Conservation (phyloP, 2,797 vertebrate species). For the Bradypodion pumilum region DNA sequence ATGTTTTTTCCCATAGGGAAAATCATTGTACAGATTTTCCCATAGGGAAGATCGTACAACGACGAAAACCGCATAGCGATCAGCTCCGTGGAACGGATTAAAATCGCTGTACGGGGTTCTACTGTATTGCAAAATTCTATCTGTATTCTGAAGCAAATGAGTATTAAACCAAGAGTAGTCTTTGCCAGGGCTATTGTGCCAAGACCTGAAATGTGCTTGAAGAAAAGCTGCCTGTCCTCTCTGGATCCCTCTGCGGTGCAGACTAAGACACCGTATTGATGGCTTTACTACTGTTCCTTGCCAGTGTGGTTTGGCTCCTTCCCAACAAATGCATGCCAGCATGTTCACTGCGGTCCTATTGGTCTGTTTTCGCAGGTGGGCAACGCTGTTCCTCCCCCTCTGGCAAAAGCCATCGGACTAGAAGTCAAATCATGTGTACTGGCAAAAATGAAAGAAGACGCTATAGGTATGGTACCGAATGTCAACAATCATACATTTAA, state of each 20-base stretch:
- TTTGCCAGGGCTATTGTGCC: not conserved
- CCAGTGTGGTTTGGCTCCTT: too few species aligned
- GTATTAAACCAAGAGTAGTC: not conserved
- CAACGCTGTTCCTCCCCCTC: constrained; percentile 93
- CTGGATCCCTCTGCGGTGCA: not conserved
- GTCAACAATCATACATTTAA: not conserved
- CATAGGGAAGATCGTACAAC: too few species aligned
- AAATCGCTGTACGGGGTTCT: too few species aligned
- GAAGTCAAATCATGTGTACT: constrained; percentile 87
- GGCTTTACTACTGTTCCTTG: not conserved
- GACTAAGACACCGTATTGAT: not conserved
- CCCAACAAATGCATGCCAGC: not conserved
- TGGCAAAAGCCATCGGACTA: constrained; percentile 91
- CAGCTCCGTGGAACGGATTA: too few species aligned
- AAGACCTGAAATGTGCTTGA: not conserved
- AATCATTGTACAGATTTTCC: too few species aligned
- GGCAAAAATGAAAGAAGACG: constrained; percentile 80
- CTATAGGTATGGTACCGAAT: constrained; percentile 71
- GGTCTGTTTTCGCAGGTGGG: constrained; percentile 81
- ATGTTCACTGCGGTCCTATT: not conserved
- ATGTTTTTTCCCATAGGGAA: too few species aligned
- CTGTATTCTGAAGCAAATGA: not conserved
- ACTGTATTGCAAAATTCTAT: not conserved
- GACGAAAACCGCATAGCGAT: too few species aligned
- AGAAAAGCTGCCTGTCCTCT: not conserved